A percentile compares a stretch with the other conserved stretches of the same genome.
These are phyloP conservation scores for Tachina grossa DNA, from an alignment of 2,888 invertebrate genomes.

Conservation along the genomic window DNA sequence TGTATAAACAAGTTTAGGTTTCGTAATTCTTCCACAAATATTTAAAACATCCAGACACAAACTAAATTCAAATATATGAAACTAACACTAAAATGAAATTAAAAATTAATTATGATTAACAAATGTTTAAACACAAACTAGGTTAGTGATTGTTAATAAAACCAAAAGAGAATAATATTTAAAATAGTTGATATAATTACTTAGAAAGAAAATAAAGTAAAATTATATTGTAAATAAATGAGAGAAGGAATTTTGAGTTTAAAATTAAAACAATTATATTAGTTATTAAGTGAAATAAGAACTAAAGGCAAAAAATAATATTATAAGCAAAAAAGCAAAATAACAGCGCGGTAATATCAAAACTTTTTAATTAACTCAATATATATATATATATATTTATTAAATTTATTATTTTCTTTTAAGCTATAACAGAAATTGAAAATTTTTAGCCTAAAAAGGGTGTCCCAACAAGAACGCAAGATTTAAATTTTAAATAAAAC, in stretches of 20 bases:
- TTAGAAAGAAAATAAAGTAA: neutral
- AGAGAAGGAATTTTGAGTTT: slow-evolving; percentile 22
- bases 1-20: slow-evolving; percentile 27
- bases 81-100: slow-evolving; percentile 3
- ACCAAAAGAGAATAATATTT: slow-evolving; percentile 50
- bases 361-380: slow-evolving; percentile 56
- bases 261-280: slow-evolving; percentile 17
- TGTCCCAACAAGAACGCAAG: no score
- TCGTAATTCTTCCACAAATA: slow-evolving; percentile 44
- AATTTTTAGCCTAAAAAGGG: slow-evolving; percentile 19
- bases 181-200: slow-evolving; percentile 18
- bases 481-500: no score
- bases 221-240: slow-evolving; percentile 57
- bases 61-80: slow-evolving; percentile 28
- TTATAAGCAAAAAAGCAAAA: slow-evolving; percentile 40
- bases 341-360: slow-evolving; percentile 69
- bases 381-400: slow-evolving; percentile 43
- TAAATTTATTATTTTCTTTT: slow-evolving; percentile 48
- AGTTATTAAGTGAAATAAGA: slow-evolving; percentile 1
- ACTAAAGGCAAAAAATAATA: slow-evolving; percentile 24
- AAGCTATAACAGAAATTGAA: slow-evolving; percentile 9
- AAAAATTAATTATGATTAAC: slow-evolving; percentile 25
- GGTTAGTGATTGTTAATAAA: slow-evolving; percentile 71
- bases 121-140: slow-evolving; percentile 69
- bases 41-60: slow-evolving; percentile 37